Evolutionary conservation across 2,888 invertebrate species (phyloP), one percentile per base, ranked within the genome.

Genomic region (Drosophila multiciliata): DNA sequence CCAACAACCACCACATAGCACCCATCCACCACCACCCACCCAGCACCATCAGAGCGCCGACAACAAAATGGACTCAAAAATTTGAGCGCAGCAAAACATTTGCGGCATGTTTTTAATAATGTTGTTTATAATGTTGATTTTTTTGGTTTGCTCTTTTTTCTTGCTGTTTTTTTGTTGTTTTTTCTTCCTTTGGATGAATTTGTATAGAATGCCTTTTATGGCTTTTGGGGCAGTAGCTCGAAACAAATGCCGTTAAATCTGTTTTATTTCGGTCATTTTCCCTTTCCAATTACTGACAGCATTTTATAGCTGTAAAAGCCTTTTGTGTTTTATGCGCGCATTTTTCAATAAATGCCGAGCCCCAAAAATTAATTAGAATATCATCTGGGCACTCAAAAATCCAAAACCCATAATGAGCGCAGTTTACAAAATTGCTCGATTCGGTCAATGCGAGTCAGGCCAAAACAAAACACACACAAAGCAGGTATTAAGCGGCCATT

Each of bases 51-150:
- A 40, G 29, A 38, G 49, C 49, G 74, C 60, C 62, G 75, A 74
- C 80, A 85, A 79, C 89, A 91, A 92, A 91, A 92, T 91, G 84
- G 91, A 92, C 92, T 91, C 89, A 81, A 86, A 89, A 82, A 88
- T 91, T 76, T 79, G 82, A 81, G 77, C 79, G 77, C 61, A 88
- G 80, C 79, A 82, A 76, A 91, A 85, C 85, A 89, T 90, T 91
- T 91, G 91, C 80, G 91, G 91, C 85, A 89, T 91, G 90, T 89
- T 91, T 91, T 88, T 90, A 90, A 90, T 90, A 91, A 91, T 90
- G 89, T 83, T 87, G 88, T 82, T 84, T 82, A 78, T 82, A 86
- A 90, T 86, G 86, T 90, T 53, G 78, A 76, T 81, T 75, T 73
- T 89, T 76, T 61, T 63, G 29, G n/a, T 26, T 32, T 49, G 26